phyloP scores from a whole-genome alignment of 1,140 invertebrate species.

The Drosophila neocordata region DNA sequence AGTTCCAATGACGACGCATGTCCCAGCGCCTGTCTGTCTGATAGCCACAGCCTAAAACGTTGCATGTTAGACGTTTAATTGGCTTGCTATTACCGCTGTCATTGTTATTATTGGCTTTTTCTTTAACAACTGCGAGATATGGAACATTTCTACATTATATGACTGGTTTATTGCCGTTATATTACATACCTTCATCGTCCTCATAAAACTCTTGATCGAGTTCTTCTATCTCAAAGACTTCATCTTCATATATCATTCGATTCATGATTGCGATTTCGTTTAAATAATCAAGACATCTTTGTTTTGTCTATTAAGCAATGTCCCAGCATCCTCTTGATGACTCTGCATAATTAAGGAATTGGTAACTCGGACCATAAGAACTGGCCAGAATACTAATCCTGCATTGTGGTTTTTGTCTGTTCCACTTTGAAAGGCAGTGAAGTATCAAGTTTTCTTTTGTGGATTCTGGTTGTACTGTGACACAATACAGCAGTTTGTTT shows the following conservation, averaged over 20 bases:
- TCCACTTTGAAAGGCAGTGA: too few species aligned
- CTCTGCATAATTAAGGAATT: too few species aligned
- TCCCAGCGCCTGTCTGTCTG: conserved; percentile 32
- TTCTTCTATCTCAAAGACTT: not conserved
- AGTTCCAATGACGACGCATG: conserved; percentile 26
- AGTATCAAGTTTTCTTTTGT: too few species aligned
- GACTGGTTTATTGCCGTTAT: not conserved
- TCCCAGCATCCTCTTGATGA: too few species aligned
- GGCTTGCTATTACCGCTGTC: not conserved
- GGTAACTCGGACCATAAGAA: too few species aligned
- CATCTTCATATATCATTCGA: conserved; percentile 1
- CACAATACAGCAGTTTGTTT: not conserved
- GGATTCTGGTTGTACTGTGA: too few species aligned
- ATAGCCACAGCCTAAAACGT: conserved; percentile 30
- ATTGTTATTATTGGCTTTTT: not conserved
- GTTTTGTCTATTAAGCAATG: too few species aligned
- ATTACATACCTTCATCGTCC: not conserved
- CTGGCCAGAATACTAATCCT: too few species aligned
- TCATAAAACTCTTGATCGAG: not conserved
- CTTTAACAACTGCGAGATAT: not conserved
- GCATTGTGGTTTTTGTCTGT: too few species aligned
- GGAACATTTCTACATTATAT: not conserved
- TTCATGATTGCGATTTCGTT: not conserved
- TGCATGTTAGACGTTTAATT: conserved; percentile 22
- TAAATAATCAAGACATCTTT: not conserved